Evolutionary conservation across 1,140 invertebrate genomes (phyloP), one percentile per base, ranked within the genome.

Genomic region (Sminthurides bifidus): DNA sequence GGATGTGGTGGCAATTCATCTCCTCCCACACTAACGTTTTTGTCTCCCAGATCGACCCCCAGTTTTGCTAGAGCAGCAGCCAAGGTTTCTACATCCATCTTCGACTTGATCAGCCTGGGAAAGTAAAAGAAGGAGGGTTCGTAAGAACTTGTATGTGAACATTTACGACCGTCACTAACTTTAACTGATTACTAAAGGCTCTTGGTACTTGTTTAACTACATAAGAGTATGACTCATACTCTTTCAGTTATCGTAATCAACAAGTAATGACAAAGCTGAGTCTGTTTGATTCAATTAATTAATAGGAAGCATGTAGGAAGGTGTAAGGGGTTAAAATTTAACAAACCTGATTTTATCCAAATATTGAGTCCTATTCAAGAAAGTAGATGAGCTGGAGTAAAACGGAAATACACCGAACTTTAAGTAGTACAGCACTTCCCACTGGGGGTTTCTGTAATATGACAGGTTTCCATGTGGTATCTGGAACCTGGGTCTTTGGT

Each of bases 381-480:
- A 52, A 21, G 48, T 19, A 21, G 55, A 57, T 3, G 55, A 52
- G 19, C 21, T 56, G 15, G 33, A 27, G 24, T 56, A 49, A 23
- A 57, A 57, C n/a, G 56, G 56, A 19, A 58, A 52, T 17, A 15
- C 31, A 29, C 56, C 56, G 35, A 52, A 58, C 26, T 52, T 58
- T 27, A 58, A 31, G 51, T 41, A 58, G 29, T 58, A 58, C 2
- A 53, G 29, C 3, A 58, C 50, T 43, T 58, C 56, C 56, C 56
- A 58, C 14, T 58, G 49, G 3, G 56, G 56, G 2, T 38, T 44
- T n/a, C 49, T 27, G 30, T 52, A 58, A 21, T 52, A 52, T 12
- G 50, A 52, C 17, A 58, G 44, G 17, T 58, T 58, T 46, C 56
- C 56, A 27, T 53, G 51, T 2, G 56, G 56, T 30, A 58, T 58